Conservation (phyloP, 2,113 vertebrate species). For the Gnathonemus longibarbis region DNA sequence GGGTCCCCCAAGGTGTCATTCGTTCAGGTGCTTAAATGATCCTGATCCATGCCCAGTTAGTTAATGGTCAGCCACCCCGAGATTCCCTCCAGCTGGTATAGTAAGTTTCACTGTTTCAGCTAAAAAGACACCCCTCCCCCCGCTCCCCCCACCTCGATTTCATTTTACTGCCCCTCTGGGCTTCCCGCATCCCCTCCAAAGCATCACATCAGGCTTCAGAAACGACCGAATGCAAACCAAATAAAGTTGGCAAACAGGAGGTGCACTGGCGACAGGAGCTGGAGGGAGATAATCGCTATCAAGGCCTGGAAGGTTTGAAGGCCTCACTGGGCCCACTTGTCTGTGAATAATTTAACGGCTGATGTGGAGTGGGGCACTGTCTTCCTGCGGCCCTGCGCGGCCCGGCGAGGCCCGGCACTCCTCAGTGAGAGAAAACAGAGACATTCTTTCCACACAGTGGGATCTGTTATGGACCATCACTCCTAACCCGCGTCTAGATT, state of each 20-base stretch:
- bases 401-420: too few species aligned
- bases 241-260: neutral
- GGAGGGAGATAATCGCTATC: neutral
- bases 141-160: neutral
- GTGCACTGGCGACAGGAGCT: neutral
- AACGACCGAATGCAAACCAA: neutral
- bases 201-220: neutral
- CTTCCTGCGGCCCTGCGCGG: too few species aligned
- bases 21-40: neutral
- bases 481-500: neutral
- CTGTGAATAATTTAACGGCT: neutral
- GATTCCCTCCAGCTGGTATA: neutral
- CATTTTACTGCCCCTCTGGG: neutral
- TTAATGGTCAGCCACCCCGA: neutral
- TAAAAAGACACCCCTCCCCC: neutral
- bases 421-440: conserved; percentile 24
- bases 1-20: too few species aligned
- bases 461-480: neutral
- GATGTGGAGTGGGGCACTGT: neutral
- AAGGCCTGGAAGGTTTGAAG: neutral
- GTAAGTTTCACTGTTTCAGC: neutral
- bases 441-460: neutral
- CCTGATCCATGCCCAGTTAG: neutral
- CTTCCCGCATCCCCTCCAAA: neutral
- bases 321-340: neutral